Evolutionary conservation across 2,797 vertebrate genomes (phyloP).

Genomic region (Eidolon dupreanum): DNA sequence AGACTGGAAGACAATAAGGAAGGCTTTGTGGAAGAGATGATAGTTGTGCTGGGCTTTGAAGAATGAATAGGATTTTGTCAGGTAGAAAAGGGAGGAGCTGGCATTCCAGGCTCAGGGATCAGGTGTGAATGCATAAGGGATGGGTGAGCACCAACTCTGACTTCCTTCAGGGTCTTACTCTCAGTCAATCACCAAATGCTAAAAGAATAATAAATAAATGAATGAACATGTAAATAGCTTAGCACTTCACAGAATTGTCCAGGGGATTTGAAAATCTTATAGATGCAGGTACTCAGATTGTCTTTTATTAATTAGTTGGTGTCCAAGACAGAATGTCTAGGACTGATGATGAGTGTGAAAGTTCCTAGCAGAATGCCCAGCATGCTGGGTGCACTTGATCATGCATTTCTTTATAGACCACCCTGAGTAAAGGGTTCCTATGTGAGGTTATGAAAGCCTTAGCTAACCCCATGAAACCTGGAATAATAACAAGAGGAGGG

Average conservation of each 20-base stretch:
- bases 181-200: neutral
- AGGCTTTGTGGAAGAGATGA: neutral
- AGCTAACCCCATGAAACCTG: neutral
- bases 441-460: neutral
- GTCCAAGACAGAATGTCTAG: neutral
- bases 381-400: neutral
- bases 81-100: neutral
- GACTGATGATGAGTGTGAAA: neutral
- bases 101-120: neutral
- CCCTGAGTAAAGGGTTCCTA: neutral
- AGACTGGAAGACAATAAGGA: neutral
- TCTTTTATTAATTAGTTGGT: neutral
- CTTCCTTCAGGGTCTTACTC: neutral
- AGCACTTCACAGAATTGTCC: neutral
- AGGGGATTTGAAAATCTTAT: neutral
- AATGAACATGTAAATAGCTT: neutral
- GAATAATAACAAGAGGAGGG: neutral
- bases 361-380: neutral
- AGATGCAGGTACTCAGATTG: neutral
- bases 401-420: neutral
- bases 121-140: neutral
- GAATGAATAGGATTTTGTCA: neutral
- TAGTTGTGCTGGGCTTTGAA: neutral
- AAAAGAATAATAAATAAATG: neutral
- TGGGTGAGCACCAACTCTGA: neutral